Conservation (phyloP, 35 echinoderm and acorn worm species). For the Anneissia japonica region DNA sequence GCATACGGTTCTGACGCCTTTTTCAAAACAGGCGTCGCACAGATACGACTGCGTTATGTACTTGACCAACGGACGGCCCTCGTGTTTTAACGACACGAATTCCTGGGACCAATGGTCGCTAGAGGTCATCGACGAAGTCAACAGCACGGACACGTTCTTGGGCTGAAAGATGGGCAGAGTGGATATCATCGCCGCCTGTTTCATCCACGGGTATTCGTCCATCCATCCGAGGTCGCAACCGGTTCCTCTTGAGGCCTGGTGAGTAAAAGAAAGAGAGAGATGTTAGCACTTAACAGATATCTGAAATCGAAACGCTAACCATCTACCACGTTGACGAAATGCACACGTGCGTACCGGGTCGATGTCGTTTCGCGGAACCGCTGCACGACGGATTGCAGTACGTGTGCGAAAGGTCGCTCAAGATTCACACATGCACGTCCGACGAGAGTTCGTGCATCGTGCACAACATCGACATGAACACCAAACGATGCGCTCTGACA, state of each 20-base stretch:
- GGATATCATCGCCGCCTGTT: not conserved
- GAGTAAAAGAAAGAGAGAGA: not conserved
- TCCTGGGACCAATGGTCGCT: not conserved
- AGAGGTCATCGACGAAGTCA: not conserved
- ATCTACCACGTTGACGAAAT: not conserved
- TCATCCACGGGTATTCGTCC: conserved; percentile 2
- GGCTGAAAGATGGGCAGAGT: conserved; percentile 15
- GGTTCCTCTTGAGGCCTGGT: conserved; percentile 3
- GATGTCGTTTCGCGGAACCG: not conserved
- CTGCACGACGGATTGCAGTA: not conserved
- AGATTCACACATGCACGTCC: not conserved
- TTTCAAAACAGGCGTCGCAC: not conserved
- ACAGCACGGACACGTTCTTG: not conserved
- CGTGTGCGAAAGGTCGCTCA: not conserved
- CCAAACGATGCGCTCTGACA: not conserved
- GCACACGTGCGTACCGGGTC: not conserved
- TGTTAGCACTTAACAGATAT: not conserved
- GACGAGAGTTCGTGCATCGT: not conserved
- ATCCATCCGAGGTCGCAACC: conserved; percentile 1
- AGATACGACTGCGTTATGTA: not conserved
- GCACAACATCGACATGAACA: not conserved
- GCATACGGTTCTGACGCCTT: not conserved
- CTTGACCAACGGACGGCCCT: not conserved
- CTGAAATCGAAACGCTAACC: not conserved
- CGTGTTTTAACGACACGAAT: not conserved